These are phyloP conservation scores for Glandiceps talaboti DNA, from an alignment of 53 echinoderm and acorn worm genomes.

Conservation along the genomic window DNA sequence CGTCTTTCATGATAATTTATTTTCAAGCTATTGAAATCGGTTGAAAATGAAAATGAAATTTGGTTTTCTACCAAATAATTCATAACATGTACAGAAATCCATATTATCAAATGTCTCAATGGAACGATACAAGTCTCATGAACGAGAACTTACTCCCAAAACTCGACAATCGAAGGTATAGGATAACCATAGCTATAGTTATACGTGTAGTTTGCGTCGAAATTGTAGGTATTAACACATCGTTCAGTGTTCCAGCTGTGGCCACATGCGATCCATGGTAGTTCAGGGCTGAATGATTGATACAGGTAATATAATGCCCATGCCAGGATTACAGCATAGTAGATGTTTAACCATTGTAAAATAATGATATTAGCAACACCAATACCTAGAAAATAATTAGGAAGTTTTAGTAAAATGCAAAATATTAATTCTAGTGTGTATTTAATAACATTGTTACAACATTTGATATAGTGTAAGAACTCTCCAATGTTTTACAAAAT, in stretches of 20 bases:
- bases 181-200: neutral
- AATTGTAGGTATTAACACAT: constrained; percentile 27
- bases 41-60: too few species aligned
- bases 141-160: constrained; percentile 82
- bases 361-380: constrained; percentile 80
- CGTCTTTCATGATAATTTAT: too few species aligned
- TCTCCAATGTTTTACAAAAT: too few species aligned
- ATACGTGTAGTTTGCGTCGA: constrained; percentile 18
- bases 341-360: constrained; percentile 64
- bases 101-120: too few species aligned
- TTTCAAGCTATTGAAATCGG: too few species aligned
- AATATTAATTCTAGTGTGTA: too few species aligned
- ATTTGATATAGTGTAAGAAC: too few species aligned
- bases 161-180: constrained; percentile 38
- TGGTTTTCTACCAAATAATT: too few species aligned
- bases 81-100: too few species aligned
- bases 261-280: constrained; percentile 84
- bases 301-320: constrained; percentile 95
- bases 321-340: constrained; percentile 92
- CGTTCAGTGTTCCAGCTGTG: constrained; percentile 67
- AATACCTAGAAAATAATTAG: constrained; percentile 66
- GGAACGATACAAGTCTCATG: too few species aligned
- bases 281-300: constrained; percentile 67
- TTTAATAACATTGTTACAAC: too few species aligned
- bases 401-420: too few species aligned